These are phyloP conservation scores for Mustela lutreola DNA, from an alignment of 2,113 vertebrate genomes.

Conservation along the genomic window DNA sequence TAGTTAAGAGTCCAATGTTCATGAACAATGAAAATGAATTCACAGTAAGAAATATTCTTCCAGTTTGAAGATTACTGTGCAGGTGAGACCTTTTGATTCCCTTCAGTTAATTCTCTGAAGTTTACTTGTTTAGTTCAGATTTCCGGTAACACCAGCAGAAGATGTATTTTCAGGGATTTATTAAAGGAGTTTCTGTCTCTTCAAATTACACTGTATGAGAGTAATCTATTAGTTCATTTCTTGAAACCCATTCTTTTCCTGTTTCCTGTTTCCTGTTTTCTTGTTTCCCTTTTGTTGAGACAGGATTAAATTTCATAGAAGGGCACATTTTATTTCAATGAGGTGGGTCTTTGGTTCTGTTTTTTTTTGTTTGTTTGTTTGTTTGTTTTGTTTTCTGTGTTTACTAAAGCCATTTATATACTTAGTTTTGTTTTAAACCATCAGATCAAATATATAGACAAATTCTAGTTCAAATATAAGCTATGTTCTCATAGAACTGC, in stretches of 20 bases:
- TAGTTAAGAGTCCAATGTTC: background rate
- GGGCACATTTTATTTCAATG: conserved; percentile 1
- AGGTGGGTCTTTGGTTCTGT: background rate
- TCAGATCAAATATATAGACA: conserved; percentile 21
- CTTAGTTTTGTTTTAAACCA: conserved; percentile 52
- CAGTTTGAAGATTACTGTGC: background rate
- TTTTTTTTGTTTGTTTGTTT: no score
- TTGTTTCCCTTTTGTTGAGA: background rate
- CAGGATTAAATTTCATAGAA: conserved; percentile 46
- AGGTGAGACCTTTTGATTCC: background rate
- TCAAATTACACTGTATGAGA: background rate
- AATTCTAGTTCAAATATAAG: conserved; percentile 61
- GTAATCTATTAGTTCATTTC: conserved; percentile 50
- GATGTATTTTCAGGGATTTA: background rate
- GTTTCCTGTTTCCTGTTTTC: background rate
- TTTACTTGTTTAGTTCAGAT: background rate
- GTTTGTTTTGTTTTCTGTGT: background rate
- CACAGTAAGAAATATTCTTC: background rate
- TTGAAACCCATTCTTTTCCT: background rate
- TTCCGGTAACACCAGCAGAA: background rate
- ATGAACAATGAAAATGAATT: background rate
- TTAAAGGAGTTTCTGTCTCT: background rate
- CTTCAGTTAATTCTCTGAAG: background rate
- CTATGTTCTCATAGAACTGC: background rate
- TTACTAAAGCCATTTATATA: conserved; percentile 62